Evolutionary conservation across 2,888 invertebrate species (phyloP), one percentile per base, ranked within the genome.

Genomic region (Drosophila mettleri): DNA sequence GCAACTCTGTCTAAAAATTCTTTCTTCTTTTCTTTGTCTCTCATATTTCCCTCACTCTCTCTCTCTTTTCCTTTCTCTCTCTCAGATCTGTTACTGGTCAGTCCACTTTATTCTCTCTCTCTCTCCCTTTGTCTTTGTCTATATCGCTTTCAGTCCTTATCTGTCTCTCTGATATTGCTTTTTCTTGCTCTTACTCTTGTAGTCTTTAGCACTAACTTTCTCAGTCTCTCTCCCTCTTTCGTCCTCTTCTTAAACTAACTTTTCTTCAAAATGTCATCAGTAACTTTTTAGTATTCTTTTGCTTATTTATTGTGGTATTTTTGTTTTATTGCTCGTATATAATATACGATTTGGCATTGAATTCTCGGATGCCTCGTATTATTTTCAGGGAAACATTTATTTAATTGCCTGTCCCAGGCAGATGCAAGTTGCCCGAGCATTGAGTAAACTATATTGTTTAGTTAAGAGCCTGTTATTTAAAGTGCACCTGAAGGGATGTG

Each of bases 391-490:
- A 20, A 53, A 22, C 39, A 53, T 53, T 53, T 31, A 53, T 39
- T 39, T 31, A 53, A 53, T 41, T 36, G 34, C 24, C 18, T 49
- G 49, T 49, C 49, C 12, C 34, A 34, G 10, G 22, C 33, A 49
- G 31, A 16, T 16, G 43, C 34, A 18, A 36, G 18, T 29, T 36
- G 5, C 1, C 29, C 38, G 16, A 39, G 10, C 38, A n/a, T 31
- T 22, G 49, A 33, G 49, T 34, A 41, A 29, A 52, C 51, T 58
- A 31, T 34, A 58, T 51, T 58, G 31, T 38, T 51, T 33, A 31
- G 51, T 6, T 33, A 52, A 51, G 24, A 59, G 51, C 7, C 51
- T 52, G 52, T 59, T 31, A 22, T 49, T 29, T 16, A 38, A 39
- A 59, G 52, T 52, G 52, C 51, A 33, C 39, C 22, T 20, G 18